Base-by-base conservation (phyloP, 2,113 vertebrate species). In the Hypanus sabinus region DNA sequence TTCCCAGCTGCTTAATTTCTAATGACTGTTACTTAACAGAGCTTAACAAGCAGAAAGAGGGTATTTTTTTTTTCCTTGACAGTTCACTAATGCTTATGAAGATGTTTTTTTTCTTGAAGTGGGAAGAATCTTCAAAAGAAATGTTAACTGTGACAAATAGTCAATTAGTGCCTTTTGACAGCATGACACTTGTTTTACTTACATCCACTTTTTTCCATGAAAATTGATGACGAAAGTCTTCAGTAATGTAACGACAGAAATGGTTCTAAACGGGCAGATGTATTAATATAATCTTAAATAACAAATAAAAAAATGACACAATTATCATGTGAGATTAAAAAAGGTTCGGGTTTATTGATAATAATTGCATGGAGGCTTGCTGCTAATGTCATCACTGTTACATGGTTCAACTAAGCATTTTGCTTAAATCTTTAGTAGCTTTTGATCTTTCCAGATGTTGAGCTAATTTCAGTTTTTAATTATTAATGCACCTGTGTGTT, bases 131-230 rank as follows among this genome's bases (percentile, higher is more conserved):
- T 90, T 90, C 85, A 90, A 90, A 46, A 90, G 85, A 90, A 90
- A 90, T 90, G 85, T 33, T 90, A 90, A 90, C 60, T 90, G 85
- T 90, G 85, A 90, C 85, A 90, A 90, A 90, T 90, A n/a, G 60
- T 90, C 85, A 90, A 90, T 90, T 90, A 90, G 85, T 2, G 6
- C 16, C 85, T 62, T 88, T 62, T 90, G 85, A 65, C 85, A 90
- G 85, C 85, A 90, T 68, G 85, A 65, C 85, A 90, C 85, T 36
- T 90, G 62, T 90, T 90, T 62, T 65, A 90, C 85, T 90, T 62
- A 5, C 85, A 65, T 65, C 85, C 60, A 90, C 85, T 65, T 90
- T 68, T 46, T 90, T 90, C 46, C 27, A 68, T 30, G 18, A 90
- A 68, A 30, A 90, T 65, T 90, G 33, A 16, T 68, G 85, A 90